phyloP scores from a whole-genome alignment of 2,888 invertebrate species.

The Lycia hirtaria region DNA sequence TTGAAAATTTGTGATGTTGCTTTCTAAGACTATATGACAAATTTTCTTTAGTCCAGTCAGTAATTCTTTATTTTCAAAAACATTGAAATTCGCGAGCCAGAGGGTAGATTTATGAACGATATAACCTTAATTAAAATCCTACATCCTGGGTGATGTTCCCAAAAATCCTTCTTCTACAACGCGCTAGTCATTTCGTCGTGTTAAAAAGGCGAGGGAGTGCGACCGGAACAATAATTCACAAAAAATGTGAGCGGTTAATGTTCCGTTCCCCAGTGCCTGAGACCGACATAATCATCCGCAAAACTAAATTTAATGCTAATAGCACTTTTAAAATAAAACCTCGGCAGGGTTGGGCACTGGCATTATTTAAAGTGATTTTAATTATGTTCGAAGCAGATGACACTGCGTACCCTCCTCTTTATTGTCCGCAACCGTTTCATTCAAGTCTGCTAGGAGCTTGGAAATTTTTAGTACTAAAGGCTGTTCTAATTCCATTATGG shows the following conservation, averaged over 20 bases:
- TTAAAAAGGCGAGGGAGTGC: conserved; percentile 76
- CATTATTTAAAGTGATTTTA: conserved; percentile 85
- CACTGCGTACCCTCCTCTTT: conserved; percentile 81
- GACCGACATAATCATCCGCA: conserved; percentile 82
- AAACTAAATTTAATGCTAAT: conserved; percentile 85
- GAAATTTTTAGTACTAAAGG: too few species aligned
- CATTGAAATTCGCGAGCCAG: too few species aligned
- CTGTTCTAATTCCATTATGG: too few species aligned
- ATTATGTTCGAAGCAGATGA: conserved; percentile 86
- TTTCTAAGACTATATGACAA: too few species aligned
- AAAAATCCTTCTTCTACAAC: conserved; percentile 56
- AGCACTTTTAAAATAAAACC: conserved; percentile 84
- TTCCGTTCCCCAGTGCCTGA: conserved; percentile 73
- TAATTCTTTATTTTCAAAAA: too few species aligned
- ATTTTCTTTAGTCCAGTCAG: too few species aligned
- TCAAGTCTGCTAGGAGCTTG: conserved; percentile 53
- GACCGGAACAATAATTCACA: conserved; percentile 79
- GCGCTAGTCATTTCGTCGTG: conserved; percentile 71
- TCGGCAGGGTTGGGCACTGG: conserved; percentile 76
- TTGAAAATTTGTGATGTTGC: too few species aligned
- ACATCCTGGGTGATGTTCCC: too few species aligned
- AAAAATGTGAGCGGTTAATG: conserved; percentile 81
- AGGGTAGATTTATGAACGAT: too few species aligned
- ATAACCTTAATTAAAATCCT: too few species aligned
- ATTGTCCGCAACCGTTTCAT: conserved; percentile 63